Evolutionary conservation across 2,888 invertebrate genomes (phyloP).

Genomic region (Petrophora chlorosata): DNA sequence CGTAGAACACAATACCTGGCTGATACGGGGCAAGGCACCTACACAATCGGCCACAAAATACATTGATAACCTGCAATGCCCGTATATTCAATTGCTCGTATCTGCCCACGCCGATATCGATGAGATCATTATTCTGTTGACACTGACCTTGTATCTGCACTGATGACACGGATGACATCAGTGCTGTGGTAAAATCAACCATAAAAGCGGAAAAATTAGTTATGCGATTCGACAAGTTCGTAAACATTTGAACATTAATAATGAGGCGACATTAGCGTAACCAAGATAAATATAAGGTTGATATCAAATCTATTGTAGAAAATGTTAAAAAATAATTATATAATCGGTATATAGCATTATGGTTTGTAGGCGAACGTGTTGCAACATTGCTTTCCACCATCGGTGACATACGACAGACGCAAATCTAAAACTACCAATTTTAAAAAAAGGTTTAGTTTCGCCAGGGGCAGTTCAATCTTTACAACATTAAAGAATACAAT

Average conservation of each 20-base stretch:
- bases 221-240: conserved; percentile 29
- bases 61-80: conserved; percentile 51
- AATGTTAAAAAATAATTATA: too few relatives aligned
- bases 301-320: too few relatives aligned
- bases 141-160: conserved; percentile 73
- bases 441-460: too few relatives aligned
- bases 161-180: conserved; percentile 71
- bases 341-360: too few relatives aligned
- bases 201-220: conserved; percentile 51
- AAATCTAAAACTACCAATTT: too few relatives aligned
- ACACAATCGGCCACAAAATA: conserved; percentile 58
- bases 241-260: conserved; percentile 15
- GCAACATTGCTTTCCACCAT: too few relatives aligned
- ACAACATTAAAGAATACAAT: too few relatives aligned
- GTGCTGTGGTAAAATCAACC: conserved; percentile 55
- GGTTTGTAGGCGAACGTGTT: too few relatives aligned
- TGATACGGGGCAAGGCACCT: conserved; percentile 22
- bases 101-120: conserved; percentile 60
- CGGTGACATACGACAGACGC: too few relatives aligned
- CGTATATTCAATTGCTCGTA: too few relatives aligned
- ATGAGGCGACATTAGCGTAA: neutral
- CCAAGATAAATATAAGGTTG: too few relatives aligned
- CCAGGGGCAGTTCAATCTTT: too few relatives aligned
- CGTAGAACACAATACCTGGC: conserved; percentile 17
- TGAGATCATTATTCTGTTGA: conserved; percentile 74